Evolutionary conservation across 1,140 invertebrate genomes (phyloP), one percentile per base, ranked within the genome.

Genomic region (Oryctes rhinoceros): DNA sequence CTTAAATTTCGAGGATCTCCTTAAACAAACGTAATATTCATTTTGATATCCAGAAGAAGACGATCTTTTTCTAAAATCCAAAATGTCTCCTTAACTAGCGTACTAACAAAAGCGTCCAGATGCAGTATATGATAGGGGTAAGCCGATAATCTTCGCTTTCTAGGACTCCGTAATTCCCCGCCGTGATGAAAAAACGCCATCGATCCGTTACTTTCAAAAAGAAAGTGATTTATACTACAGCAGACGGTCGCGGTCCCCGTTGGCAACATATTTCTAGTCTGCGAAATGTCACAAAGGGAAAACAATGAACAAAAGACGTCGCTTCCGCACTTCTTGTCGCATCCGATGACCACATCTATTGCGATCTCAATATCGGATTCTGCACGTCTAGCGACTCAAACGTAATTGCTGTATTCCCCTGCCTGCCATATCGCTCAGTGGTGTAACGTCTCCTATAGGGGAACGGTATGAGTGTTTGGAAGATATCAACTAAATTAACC

Each of bases 341-440:
- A 76, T 82, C 67, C 74, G 84, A 85, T 85, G 84, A 85, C 84
- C 84, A 83, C 84, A 84, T 85, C 83, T 81, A 84, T 5, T 37
- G 81, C 78, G 78, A 81, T 84, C 82, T 85, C 83, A 83, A 82
- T 83, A 83, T 82, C 83, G 84, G 84, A 84, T 84, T 85, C 83
- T 84, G 82, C 82, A 82, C 82, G 82, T 85, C 84, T 84, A 85
- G 84, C 84, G 84, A 84, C 81, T 83, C 84, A 83, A 85, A 85
- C 83, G 84, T 85, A 85, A 85, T 85, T 85, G 84, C 84, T 84
- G 81, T 84, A 84, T 83, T 84, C 84, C 84, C 83, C 78, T 62
- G 79, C 76, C 78, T 80, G 24, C 62, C 79, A 44, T 44, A 44
- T 44, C 39, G 3, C 39, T 10, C 39, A 44, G 39, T 44, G 39